Percentiles rank a stretch among this genome's conserved stretches.
phyloP scores from a whole-genome alignment of 2,888 invertebrate genomes.

The Cataglyphis cursor region DNA sequence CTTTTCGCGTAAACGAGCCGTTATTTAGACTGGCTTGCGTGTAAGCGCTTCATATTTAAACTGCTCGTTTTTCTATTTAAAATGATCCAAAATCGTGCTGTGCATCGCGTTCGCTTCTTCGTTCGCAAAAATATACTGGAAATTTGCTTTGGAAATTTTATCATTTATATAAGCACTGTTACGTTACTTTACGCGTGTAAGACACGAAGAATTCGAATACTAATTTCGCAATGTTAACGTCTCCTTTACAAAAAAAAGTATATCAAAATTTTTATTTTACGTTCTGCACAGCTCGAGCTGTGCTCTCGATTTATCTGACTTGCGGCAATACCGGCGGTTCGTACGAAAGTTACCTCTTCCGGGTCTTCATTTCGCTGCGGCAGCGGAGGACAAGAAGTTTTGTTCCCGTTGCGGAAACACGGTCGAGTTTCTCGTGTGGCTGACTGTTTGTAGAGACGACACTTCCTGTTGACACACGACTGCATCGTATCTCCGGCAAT shows the following conservation, averaged over 20 bases:
- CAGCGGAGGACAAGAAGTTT: conserved; percentile 8
- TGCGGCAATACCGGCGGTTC: conserved; percentile 19
- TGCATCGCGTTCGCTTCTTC: conserved; percentile 19
- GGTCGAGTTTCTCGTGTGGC: conserved; percentile 40
- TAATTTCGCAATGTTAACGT: conserved; percentile 9
- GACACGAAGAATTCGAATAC: not conserved
- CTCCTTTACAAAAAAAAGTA: not conserved
- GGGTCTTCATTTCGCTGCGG: conserved; percentile 35
- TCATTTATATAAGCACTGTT: not conserved
- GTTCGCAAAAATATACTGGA: not conserved
- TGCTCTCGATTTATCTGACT: conserved; percentile 30
- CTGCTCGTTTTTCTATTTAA: conserved; percentile 58
- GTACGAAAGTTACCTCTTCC: conserved; percentile 43
- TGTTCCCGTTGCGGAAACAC: conserved; percentile 27
- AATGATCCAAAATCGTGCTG: not conserved
- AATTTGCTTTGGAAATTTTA: not conserved
- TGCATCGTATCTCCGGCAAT: conserved; percentile 34
- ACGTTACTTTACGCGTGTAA: not conserved
- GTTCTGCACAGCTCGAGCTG: not conserved
- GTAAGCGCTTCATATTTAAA: conserved; percentile 76
- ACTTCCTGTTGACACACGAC: conserved; percentile 47
- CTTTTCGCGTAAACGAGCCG: conserved; percentile 74
- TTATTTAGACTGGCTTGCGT: conserved; percentile 72
- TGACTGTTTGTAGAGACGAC: conserved; percentile 22
- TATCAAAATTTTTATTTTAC: conserved; percentile 18